phyloP scores from a whole-genome alignment of 2,113 vertebrate genomes.

The Petrocephalus zakoni region DNA sequence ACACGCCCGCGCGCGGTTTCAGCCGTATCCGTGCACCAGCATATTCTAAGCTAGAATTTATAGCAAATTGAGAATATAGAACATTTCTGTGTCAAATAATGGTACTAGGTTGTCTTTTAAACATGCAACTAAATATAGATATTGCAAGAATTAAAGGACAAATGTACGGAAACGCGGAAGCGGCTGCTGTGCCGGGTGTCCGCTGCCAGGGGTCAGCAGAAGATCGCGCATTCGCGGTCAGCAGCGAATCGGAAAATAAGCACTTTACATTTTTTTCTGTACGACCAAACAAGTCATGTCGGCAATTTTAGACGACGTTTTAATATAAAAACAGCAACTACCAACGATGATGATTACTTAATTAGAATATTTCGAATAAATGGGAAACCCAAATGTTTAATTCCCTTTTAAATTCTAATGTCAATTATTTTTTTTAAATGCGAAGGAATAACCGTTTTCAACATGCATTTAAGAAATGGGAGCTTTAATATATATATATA shows the following conservation, averaged over 20 bases:
- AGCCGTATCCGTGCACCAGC: background rate
- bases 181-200: background rate
- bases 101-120: background rate
- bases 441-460: background rate
- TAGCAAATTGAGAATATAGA: background rate
- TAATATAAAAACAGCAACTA: background rate
- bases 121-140: background rate
- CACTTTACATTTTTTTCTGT: background rate
- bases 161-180: background rate
- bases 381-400: background rate
- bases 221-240: no score
- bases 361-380: background rate
- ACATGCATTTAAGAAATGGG: background rate
- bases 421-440: background rate
- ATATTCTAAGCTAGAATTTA: background rate
- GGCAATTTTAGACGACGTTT: background rate
- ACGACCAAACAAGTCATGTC: background rate
- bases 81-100: background rate
- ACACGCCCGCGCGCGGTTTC: no score
- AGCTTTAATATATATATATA: no score
- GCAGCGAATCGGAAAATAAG: background rate
- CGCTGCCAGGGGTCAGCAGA: constrained; percentile 1
- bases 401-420: background rate
- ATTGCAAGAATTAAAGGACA: background rate
- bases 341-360: background rate